Evolutionary conservation across 2,888 invertebrate species (phyloP).

Genomic region (Synanthedon myopaeformis): DNA sequence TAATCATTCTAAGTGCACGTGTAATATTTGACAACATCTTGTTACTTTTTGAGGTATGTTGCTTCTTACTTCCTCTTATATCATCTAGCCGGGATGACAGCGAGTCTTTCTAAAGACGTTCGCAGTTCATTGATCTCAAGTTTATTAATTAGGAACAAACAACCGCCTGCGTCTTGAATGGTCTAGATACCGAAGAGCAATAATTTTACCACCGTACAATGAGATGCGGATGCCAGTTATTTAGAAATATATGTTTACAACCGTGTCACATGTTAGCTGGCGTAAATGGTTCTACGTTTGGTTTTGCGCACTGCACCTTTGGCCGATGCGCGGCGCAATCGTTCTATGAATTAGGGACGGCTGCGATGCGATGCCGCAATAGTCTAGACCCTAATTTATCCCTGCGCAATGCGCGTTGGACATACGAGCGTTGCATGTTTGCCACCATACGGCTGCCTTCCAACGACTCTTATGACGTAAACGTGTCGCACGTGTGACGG

Average conservation of each 20-base stretch:
- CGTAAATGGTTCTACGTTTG: slow-evolving; percentile 23
- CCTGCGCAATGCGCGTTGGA: slow-evolving; percentile 18
- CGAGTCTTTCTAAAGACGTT: too few relatives aligned
- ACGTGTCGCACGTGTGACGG: slow-evolving; percentile 14
- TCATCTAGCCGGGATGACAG: too few relatives aligned
- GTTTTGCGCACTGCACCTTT: slow-evolving; percentile 56
- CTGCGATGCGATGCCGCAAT: slow-evolving; percentile 30
- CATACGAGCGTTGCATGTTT: slow-evolving; percentile 9
- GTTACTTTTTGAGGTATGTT: too few relatives aligned
- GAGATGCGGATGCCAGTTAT: not conserved
- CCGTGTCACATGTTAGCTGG: slow-evolving; percentile 25
- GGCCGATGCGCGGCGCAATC: slow-evolving; percentile 28
- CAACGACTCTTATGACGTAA: slow-evolving; percentile 7
- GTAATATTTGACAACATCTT: slow-evolving; percentile 15
- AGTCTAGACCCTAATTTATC: slow-evolving; percentile 28
- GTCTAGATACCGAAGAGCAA: not conserved
- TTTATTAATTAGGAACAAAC: not conserved
- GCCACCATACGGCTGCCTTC: slow-evolving; percentile 8
- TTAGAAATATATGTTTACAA: slow-evolving; percentile 1
- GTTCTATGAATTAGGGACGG: slow-evolving; percentile 30
- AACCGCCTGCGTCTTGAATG: not conserved
- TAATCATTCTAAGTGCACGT: slow-evolving; percentile 40
- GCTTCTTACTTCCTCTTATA: too few relatives aligned
- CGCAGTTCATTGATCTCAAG: not conserved
- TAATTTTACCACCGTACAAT: not conserved